These are phyloP conservation scores for Gnathonemus echidnorhynchus DNA, from an alignment of 2,113 vertebrate genomes.

Conservation along the genomic window DNA sequence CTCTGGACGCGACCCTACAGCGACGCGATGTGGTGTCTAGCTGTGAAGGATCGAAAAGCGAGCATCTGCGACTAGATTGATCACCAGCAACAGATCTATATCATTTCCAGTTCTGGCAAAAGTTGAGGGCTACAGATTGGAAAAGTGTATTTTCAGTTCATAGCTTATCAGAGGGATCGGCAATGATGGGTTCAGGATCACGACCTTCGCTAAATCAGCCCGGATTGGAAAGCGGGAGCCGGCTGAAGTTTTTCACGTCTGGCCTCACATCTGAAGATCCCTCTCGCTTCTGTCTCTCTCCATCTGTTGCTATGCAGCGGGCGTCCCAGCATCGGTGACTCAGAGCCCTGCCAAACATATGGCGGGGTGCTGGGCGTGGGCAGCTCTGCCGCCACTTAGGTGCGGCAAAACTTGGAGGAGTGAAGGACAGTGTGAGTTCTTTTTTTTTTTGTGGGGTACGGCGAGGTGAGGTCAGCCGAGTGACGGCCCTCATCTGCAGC, in stretches of 20 bases:
- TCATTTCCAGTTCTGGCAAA: not conserved
- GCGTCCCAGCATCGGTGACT: slow-evolving; percentile 35
- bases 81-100: not conserved
- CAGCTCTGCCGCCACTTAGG: not conserved
- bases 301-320: slow-evolving; percentile 7
- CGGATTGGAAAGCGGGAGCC: not conserved
- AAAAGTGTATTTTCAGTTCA: not conserved
- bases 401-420: not conserved
- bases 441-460: not conserved
- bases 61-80: not conserved
- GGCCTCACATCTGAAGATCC: slow-evolving; percentile 28
- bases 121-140: not conserved
- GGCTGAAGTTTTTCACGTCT: slow-evolving; percentile 16
- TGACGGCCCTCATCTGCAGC: slow-evolving; percentile 37
- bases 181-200: not conserved
- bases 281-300: slow-evolving; percentile 39
- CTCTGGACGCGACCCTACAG: not conserved
- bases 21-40: not conserved
- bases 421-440: slow-evolving; percentile 20
- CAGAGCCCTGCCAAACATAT: slow-evolving; percentile 43
- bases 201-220: not conserved
- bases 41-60: not conserved
- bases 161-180: not conserved
- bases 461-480: slow-evolving; percentile 32
- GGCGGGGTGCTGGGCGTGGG: slow-evolving; percentile 38